Evolutionary conservation across 2,113 vertebrate species (phyloP).

Genomic region (Callospermophilus lateralis): DNA sequence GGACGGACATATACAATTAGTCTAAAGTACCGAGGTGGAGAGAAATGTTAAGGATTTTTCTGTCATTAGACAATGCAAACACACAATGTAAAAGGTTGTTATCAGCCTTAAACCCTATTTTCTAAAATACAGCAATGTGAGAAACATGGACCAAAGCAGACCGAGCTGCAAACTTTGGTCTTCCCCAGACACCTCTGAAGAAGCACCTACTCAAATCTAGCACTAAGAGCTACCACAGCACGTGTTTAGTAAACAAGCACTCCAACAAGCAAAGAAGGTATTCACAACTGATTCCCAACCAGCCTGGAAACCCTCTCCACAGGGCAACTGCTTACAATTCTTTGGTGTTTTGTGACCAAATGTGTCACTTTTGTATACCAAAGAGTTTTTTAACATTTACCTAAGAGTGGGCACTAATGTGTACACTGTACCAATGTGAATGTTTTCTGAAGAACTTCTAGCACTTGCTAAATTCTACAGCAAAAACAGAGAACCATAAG

Average conservation of each 20-base stretch:
- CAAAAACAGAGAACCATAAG: neutral
- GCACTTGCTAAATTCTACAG: neutral
- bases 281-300: slow-evolving; percentile 76
- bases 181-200: slow-evolving; percentile 68
- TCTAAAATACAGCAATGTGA: slow-evolving; percentile 67
- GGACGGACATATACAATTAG: slow-evolving; percentile 32
- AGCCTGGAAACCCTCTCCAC: neutral
- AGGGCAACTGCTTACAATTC: slow-evolving; percentile 62
- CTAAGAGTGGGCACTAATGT: slow-evolving; percentile 62
- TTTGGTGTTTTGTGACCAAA: slow-evolving; percentile 74
- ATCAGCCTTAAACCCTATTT: slow-evolving; percentile 69
- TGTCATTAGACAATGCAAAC: slow-evolving; percentile 59
- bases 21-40: slow-evolving; percentile 50
- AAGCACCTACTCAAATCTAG: slow-evolving; percentile 38
- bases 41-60: slow-evolving; percentile 70
- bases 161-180: slow-evolving; percentile 60
- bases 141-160: slow-evolving; percentile 55
- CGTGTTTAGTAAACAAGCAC: slow-evolving; percentile 82
- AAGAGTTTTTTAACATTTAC: slow-evolving; percentile 76
- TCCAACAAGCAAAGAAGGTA: slow-evolving; percentile 82
- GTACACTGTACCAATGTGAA: slow-evolving; percentile 29
- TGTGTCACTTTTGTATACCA: slow-evolving; percentile 65
- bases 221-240: slow-evolving; percentile 79
- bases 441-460: neutral
- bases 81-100: slow-evolving; percentile 44